Percentiles rank a stretch among this genome's conserved stretches.
phyloP scores from a whole-genome alignment of 1,140 invertebrate genomes.

The Microplitis demolitor region DNA sequence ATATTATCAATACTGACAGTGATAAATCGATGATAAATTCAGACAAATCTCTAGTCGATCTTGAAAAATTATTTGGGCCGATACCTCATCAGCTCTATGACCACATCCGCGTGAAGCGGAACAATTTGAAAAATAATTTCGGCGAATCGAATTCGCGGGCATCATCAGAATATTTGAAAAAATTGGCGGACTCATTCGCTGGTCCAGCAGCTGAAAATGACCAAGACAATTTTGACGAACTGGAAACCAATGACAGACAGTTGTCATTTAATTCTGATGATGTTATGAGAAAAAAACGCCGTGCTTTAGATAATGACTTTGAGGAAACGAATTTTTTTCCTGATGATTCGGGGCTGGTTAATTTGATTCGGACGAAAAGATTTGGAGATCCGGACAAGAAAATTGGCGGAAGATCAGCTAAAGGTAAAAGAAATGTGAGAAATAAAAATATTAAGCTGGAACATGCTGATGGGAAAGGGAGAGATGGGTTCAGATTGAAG shows the following conservation, averaged over 20 bases:
- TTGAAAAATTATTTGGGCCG: neutral
- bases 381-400: no score
- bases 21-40: no score
- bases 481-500: no score
- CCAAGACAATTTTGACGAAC: neutral
- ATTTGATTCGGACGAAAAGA: no score
- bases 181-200: conserved; percentile 23
- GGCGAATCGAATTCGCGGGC: neutral
- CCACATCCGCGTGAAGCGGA: conserved; percentile 32
- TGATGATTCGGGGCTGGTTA: no score
- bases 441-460: no score
- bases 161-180: conserved; percentile 17
- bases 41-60: neutral
- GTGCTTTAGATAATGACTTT: neutral
- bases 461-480: no score
- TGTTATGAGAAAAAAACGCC: neutral
- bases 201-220: neutral
- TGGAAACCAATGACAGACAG: neutral
- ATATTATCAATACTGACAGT: no score
- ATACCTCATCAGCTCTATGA: neutral
- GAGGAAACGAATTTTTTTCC: neutral
- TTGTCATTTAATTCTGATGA: neutral
- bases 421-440: no score
- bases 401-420: no score
- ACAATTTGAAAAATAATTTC: conserved; percentile 6